These are phyloP conservation scores for Oophaga sylvatica DNA, from an alignment of 2,797 vertebrate genomes.

Conservation along the genomic window DNA sequence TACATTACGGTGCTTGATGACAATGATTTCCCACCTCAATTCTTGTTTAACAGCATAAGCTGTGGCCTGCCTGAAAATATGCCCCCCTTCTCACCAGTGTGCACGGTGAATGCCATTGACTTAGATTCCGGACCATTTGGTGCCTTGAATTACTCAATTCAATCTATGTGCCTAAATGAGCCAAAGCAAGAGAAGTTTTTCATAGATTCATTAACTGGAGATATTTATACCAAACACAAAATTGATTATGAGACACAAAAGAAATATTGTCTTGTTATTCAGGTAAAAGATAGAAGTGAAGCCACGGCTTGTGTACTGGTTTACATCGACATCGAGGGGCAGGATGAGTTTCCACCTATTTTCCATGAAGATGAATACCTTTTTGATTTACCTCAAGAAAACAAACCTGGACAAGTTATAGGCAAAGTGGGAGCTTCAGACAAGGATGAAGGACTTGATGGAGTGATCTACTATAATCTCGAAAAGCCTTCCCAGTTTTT, in stretches of 20 bases:
- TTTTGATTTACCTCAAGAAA: conserved; percentile 80
- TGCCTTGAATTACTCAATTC: conserved; percentile 84
- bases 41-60: conserved; percentile 80
- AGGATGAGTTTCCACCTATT: conserved; percentile 90
- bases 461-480: conserved; percentile 86
- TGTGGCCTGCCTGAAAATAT: conserved; percentile 85
- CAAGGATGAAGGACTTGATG: conserved; percentile 84
- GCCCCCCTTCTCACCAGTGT: conserved; percentile 81
- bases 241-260: conserved; percentile 88
- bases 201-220: conserved; percentile 85
- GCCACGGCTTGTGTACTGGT: conserved; percentile 78
- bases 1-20: conserved; percentile 83
- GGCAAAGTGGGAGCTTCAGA: conserved; percentile 88
- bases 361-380: conserved; percentile 86
- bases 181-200: conserved; percentile 81
- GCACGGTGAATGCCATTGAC: conserved; percentile 84
- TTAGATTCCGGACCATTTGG: conserved; percentile 86
- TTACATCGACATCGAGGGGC: conserved; percentile 83
- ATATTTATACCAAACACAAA: conserved; percentile 81
- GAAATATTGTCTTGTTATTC: conserved; percentile 84
- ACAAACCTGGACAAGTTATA: conserved; percentile 74
- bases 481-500: conserved; percentile 80
- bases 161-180: conserved; percentile 81
- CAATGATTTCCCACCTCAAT: conserved; percentile 89
- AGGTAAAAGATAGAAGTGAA: conserved; percentile 87